Evolutionary conservation across 1,140 invertebrate species (phyloP).

Genomic region (Manduca sexta): DNA sequence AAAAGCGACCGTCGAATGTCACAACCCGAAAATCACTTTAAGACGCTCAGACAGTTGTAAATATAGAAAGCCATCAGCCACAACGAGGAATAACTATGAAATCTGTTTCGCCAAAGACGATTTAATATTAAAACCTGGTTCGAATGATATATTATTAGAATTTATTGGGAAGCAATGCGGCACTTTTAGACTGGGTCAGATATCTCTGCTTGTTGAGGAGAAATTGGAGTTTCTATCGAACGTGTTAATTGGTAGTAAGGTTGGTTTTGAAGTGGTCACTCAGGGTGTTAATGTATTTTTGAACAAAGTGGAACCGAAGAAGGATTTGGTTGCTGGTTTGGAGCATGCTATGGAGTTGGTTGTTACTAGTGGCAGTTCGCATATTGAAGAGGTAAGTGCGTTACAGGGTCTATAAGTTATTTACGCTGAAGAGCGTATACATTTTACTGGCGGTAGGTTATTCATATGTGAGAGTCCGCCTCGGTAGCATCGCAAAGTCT

Average conservation of each 20-base stretch:
- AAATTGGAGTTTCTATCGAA: constrained; percentile 79
- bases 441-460: too few species aligned
- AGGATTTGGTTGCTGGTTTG: constrained; percentile 80
- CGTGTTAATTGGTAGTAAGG: constrained; percentile 47
- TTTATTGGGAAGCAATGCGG: constrained; percentile 76
- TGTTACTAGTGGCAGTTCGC: constrained; percentile 79
- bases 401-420: too few species aligned
- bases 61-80: constrained; percentile 73
- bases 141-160: constrained; percentile 79
- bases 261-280: constrained; percentile 63
- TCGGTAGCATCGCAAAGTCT: too few species aligned
- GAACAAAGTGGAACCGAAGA: constrained; percentile 73
- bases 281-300: constrained; percentile 66
- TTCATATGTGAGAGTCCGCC: too few species aligned
- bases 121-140: constrained; percentile 77
- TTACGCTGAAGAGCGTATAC: too few species aligned
- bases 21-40: constrained; percentile 73
- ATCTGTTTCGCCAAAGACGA: constrained; percentile 74
- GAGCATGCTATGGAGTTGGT: constrained; percentile 80
- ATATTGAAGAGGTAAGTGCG: constrained; percentile 62
- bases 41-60: constrained; percentile 76
- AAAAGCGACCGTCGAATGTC: constrained; percentile 78
- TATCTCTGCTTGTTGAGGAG: constrained; percentile 75
- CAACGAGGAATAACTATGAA: constrained; percentile 77
- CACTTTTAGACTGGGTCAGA: constrained; percentile 75